Conservation (phyloP, 92 coral and sea anemone genomes). For the Umimayanthus chanpuru region DNA sequence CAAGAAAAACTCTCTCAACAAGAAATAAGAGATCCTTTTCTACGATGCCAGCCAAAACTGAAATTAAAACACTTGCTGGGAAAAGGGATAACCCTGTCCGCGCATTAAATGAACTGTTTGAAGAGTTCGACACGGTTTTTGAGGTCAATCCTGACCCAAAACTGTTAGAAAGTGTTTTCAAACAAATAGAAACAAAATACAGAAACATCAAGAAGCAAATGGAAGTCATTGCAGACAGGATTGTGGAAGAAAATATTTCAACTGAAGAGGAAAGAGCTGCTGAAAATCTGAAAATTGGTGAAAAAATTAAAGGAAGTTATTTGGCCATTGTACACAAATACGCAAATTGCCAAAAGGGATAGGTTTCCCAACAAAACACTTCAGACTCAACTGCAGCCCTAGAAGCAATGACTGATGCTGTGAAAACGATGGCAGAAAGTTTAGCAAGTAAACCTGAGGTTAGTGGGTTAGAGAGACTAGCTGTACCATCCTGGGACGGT, state of each 20-base stretch:
- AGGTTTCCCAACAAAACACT: constrained; percentile 26
- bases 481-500: no score
- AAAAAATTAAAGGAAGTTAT: no score
- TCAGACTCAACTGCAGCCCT: constrained; percentile 43
- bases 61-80: constrained; percentile 45
- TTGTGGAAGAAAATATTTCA: constrained; percentile 41
- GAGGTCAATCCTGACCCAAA: constrained; percentile 42
- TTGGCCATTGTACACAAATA: constrained; percentile 30
- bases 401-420: constrained; percentile 56
- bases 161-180: constrained; percentile 31
- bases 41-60: constrained; percentile 52
- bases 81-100: constrained; percentile 25
- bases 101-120: constrained; percentile 27
- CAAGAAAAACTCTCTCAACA: no score
- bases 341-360: constrained; percentile 46
- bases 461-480: constrained; percentile 54
- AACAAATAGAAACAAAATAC: no score
- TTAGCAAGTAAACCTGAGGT: constrained; percentile 46
- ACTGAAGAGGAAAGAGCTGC: constrained; percentile 45
- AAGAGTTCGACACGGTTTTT: constrained; percentile 39
- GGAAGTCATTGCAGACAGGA: constrained; percentile 48
- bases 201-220: no score
- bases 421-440: constrained; percentile 49
- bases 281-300: no score
- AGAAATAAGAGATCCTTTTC: no score